Percentiles rank a stretch among this genome's conserved stretches.
phyloP scores from a whole-genome alignment of 2,797 vertebrate species.

The Xenopus petersii region DNA sequence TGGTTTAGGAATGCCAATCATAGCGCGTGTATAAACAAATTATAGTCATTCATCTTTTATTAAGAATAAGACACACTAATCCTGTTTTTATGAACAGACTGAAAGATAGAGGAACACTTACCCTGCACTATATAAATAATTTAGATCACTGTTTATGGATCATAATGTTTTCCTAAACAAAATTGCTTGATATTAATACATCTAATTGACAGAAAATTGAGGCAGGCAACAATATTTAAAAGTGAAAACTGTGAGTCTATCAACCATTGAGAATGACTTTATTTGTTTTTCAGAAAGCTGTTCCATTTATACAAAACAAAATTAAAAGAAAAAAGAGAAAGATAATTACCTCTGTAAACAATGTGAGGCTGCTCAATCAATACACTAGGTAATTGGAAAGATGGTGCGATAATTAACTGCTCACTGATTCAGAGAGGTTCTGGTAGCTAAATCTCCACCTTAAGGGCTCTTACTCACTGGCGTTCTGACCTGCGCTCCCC shows the following conservation, averaged over 20 bases:
- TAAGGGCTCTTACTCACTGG: too few relatives aligned
- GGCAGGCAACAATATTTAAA: background rate
- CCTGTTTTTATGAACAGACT: constrained; percentile 8
- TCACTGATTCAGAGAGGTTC: background rate
- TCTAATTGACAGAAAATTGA: background rate
- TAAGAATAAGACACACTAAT: constrained; percentile 7
- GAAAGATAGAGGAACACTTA: background rate
- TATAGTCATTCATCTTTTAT: background rate
- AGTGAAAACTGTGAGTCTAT: background rate
- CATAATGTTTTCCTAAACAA: background rate
- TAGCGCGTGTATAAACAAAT: constrained; percentile 7
- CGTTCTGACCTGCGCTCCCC: too few relatives aligned
- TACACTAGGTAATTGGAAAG: background rate
- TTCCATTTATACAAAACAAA: background rate
- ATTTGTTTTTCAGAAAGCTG: background rate
- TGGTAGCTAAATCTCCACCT: too few relatives aligned
- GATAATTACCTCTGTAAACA: background rate
- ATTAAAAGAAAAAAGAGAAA: background rate
- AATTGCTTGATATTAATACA: background rate
- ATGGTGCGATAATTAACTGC: background rate
- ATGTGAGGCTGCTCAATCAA: background rate
- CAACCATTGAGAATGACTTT: too few relatives aligned
- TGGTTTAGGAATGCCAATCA: constrained; percentile 1
- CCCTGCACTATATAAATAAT: background rate
- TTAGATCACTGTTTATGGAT: background rate